Evolutionary conservation across 1,140 invertebrate species (phyloP).

Genomic region (Liolophura sinensis): DNA sequence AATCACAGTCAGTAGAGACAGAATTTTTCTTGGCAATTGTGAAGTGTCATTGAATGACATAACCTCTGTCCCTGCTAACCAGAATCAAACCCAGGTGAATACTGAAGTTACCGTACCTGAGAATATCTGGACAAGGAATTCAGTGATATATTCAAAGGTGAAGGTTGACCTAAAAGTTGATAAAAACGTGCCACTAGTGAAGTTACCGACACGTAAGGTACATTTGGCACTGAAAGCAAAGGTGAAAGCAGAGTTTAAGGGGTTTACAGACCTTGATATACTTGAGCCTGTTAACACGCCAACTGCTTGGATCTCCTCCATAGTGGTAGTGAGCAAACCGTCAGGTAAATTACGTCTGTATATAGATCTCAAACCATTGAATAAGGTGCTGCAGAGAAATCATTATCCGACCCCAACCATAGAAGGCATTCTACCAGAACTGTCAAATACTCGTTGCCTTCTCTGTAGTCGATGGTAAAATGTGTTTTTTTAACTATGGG

Average conservation of each 20-base stretch:
- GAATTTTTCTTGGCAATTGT: background rate
- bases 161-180: constrained; percentile 19
- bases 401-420: constrained; percentile 9
- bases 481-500: constrained; percentile 39
- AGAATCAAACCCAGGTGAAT: background rate
- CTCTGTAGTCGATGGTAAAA: constrained; percentile 31
- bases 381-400: constrained; percentile 32
- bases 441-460: constrained; percentile 6
- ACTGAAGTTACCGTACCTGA: background rate
- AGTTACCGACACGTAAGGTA: constrained; percentile 10
- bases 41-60: too few relatives aligned
- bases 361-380: constrained; percentile 35
- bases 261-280: constrained; percentile 20
- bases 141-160: constrained; percentile 9
- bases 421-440: constrained; percentile 35
- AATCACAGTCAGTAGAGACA: constrained; percentile 14
- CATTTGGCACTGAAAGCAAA: constrained; percentile 12
- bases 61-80: too few relatives aligned
- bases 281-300: constrained; percentile 41
- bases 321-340: constrained; percentile 30
- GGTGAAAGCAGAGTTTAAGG: constrained; percentile 17
- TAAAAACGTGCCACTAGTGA: constrained; percentile 3
- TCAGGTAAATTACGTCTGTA: constrained; percentile 19
- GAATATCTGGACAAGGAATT: constrained; percentile 1
- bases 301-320: constrained; percentile 33